Evolutionary conservation across 2,113 vertebrate genomes (phyloP).

Genomic region (Centrocercus urophasianus): DNA sequence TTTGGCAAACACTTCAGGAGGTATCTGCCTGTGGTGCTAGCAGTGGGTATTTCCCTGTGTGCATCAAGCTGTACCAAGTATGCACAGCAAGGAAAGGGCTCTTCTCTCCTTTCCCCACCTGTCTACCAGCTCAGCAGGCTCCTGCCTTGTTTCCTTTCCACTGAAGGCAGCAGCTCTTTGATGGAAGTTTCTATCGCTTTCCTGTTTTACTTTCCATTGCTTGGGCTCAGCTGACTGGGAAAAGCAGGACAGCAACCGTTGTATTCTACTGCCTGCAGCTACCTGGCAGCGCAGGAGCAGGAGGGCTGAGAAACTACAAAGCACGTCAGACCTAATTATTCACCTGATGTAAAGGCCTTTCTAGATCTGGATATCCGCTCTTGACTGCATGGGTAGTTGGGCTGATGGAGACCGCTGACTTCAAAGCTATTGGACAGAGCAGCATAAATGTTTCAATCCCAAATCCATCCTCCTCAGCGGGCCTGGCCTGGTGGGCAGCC

Average conservation of each 20-base stretch:
- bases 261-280: neutral
- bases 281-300: neutral
- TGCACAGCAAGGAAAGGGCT: neutral
- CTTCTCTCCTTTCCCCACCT: neutral
- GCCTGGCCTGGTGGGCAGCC: neutral
- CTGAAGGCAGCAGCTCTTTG: constrained; percentile 14
- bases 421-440: neutral
- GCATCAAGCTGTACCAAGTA: neutral
- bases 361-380: neutral
- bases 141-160: constrained; percentile 11
- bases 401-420: neutral
- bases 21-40: neutral
- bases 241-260: neutral
- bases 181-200: neutral
- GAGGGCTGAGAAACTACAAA: constrained; percentile 33
- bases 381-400: neutral
- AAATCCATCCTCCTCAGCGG: neutral
- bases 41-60: constrained; percentile 15
- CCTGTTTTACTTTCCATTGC: neutral
- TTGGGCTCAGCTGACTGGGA: neutral
- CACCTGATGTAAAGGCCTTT: constrained; percentile 10
- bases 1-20: neutral
- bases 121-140: neutral
- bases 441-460: neutral
- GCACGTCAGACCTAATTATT: constrained; percentile 44